Percentiles rank a stretch among this genome's conserved stretches.
phyloP scores from a whole-genome alignment of 2,797 vertebrate genomes.

The Coilia nasus region DNA sequence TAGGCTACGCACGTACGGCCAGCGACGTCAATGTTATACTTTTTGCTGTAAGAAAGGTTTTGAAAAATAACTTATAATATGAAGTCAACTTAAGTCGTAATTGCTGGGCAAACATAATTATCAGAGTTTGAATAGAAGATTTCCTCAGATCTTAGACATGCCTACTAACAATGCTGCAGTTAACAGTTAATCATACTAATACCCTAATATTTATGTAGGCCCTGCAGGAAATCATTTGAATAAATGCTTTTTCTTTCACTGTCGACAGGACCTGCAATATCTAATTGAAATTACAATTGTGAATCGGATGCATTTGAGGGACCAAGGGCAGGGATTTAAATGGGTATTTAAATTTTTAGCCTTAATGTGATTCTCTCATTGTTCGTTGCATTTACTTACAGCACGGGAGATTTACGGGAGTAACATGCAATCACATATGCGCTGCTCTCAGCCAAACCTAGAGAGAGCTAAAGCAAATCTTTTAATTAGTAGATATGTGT shows the following conservation, averaged over 20 bases:
- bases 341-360: conserved; percentile 14
- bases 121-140: background rate
- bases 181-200: conserved; percentile 4
- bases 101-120: background rate
- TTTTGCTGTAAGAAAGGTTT: background rate
- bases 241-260: conserved; percentile 8
- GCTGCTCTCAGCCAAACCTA: conserved; percentile 25
- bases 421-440: conserved; percentile 18
- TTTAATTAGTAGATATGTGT: conserved; percentile 68
- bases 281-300: conserved; percentile 16
- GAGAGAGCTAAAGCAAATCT: conserved; percentile 64
- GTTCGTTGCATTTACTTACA: conserved; percentile 9
- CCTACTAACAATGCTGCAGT: conserved; percentile 9
- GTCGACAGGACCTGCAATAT: conserved; percentile 15
- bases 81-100: background rate
- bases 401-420: background rate
- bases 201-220: conserved; percentile 14
- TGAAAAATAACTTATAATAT: background rate
- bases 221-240: conserved; percentile 12
- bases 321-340: conserved; percentile 19
- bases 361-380: conserved; percentile 15
- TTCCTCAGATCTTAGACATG: background rate
- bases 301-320: background rate
- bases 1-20: background rate
- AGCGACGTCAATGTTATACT: background rate